Conservation (phyloP, 2,113 vertebrate species). For the Triplophysa rosa region DNA sequence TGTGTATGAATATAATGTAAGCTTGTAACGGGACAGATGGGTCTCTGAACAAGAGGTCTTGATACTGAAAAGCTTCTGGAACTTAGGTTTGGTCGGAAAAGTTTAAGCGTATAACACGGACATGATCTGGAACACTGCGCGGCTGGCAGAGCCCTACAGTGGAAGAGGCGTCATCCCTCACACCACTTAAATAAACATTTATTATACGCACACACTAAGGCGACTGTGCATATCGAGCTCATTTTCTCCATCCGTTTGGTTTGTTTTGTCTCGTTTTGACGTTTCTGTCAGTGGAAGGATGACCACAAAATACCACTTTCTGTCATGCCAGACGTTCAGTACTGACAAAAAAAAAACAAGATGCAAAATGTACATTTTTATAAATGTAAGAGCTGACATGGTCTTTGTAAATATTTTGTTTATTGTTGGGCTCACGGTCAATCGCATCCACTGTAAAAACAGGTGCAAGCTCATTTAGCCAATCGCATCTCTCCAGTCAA, state of each 20-base stretch:
- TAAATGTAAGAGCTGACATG: slow-evolving; percentile 73
- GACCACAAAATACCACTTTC: slow-evolving; percentile 61
- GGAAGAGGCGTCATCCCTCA: neutral
- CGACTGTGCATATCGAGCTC: slow-evolving; percentile 13
- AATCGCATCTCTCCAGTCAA: slow-evolving; percentile 54
- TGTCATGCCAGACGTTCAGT: slow-evolving; percentile 46
- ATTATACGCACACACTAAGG: neutral
- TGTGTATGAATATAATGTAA: neutral
- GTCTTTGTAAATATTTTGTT: slow-evolving; percentile 82
- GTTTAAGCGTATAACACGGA: neutral
- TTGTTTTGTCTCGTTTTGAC: slow-evolving; percentile 29
- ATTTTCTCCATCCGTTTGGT: slow-evolving; percentile 15
- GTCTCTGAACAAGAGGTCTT: neutral
- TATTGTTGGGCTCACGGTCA: slow-evolving; percentile 74
- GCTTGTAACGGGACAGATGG: slow-evolving; percentile 18
- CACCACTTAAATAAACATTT: slow-evolving; percentile 20
- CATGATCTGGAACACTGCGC: neutral
- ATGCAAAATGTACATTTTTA: slow-evolving; percentile 77
- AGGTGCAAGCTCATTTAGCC: slow-evolving; percentile 73
- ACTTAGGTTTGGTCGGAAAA: slow-evolving; percentile 14
- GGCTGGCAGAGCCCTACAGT: neutral
- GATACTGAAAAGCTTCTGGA: neutral
- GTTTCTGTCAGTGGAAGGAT: slow-evolving; percentile 20
- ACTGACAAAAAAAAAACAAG: slow-evolving; percentile 56
- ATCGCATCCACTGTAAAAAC: slow-evolving; percentile 71